These are phyloP conservation scores for Philopotamus ludificatus DNA, from an alignment of 1,140 invertebrate genomes.

Conservation along the genomic window DNA sequence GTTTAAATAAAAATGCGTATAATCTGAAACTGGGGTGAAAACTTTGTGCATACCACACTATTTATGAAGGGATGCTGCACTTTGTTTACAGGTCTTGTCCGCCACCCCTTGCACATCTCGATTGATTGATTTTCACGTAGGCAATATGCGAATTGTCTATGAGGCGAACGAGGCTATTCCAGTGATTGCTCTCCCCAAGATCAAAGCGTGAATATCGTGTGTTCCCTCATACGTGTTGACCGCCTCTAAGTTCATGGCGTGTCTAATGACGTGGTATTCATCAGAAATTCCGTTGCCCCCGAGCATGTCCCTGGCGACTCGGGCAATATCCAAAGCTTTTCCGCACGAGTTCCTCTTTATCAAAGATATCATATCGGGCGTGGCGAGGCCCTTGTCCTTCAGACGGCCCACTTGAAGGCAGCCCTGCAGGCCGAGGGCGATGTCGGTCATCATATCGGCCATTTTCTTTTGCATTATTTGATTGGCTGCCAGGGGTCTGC, in stretches of 20 bases:
- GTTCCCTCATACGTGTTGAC: conserved; percentile 99
- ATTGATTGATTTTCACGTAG: too few species aligned
- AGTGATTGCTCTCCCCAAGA: conserved; percentile 93
- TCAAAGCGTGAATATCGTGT: conserved; percentile 94
- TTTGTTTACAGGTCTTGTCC: too few species aligned
- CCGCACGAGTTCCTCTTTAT: conserved; percentile 95
- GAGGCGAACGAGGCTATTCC: conserved; percentile 81
- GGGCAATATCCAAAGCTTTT: conserved; percentile 93
- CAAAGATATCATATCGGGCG: conserved; percentile 95
- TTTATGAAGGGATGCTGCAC: too few species aligned
- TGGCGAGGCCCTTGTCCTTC: conserved; percentile 82
- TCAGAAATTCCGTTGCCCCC: conserved; percentile 95
- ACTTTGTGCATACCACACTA: too few species aligned
- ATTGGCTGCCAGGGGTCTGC: conserved; percentile 87
- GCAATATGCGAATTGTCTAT: too few species aligned
- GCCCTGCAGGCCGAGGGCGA: conserved; percentile 81
- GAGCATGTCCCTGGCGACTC: conserved; percentile 90
- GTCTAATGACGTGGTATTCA: conserved; percentile 95
- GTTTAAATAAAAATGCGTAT: too few species aligned
- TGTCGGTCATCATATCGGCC: conserved; percentile 96
- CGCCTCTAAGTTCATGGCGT: conserved; percentile 96
- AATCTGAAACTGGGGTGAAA: too few species aligned
- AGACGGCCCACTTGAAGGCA: conserved; percentile 89
- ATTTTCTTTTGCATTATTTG: conserved; percentile 98
- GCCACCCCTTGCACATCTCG: too few species aligned